Base-by-base conservation (phyloP, 1,140 invertebrate genomes). In the Rhyzopertha dominica region DNA sequence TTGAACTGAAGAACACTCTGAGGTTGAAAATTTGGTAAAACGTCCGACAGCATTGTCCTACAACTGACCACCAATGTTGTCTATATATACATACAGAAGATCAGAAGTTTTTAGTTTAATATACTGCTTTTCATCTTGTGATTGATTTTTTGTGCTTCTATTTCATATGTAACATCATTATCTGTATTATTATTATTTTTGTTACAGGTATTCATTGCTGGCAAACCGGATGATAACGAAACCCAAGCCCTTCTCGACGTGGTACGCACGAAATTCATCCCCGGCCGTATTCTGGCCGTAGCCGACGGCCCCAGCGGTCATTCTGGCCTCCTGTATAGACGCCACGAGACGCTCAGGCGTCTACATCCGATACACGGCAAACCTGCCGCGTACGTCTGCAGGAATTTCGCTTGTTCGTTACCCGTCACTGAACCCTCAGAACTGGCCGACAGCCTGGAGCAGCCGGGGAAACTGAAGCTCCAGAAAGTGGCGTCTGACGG, bases 341-440 rank as follows among this genome's bases (percentile, higher is more conserved):
- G 59, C n/a, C 50, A 64, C 26, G 57, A 61, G 34, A 42, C 48
- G 8, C 25, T 68, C 17, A 19, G 36, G 9, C 52, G 50, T 23
- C 41, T 62, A 24, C 37, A 58, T 54, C 57, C 52, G 71, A 67
- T 64, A 47, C 74, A 72, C 16, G 76, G 76, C 7, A 72, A 71
- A 41, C 78, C 87, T 1, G 81, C 83, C 1, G 88, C 82, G 7
- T 91, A 87, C 62, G 84, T 92, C 12, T 94, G 90, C 65, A 78
- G 82, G 29, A 79, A 87, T 56, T 81, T 80, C 50, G 74, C 80
- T 7, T 94, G 90, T 59, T 82, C 81, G 1, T 69, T 90, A 47
- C 89, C 89, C 2, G 80, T 90, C 12, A 84, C 80, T 0, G 79
- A 80, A 41, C 75, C 81, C 0, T 71, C 77, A 8, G 76, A 84